Percentiles rank a stretch among this genome's conserved stretches.
phyloP scores from a whole-genome alignment of 2,113 vertebrate species.

The Ctenomys sociabilis region DNA sequence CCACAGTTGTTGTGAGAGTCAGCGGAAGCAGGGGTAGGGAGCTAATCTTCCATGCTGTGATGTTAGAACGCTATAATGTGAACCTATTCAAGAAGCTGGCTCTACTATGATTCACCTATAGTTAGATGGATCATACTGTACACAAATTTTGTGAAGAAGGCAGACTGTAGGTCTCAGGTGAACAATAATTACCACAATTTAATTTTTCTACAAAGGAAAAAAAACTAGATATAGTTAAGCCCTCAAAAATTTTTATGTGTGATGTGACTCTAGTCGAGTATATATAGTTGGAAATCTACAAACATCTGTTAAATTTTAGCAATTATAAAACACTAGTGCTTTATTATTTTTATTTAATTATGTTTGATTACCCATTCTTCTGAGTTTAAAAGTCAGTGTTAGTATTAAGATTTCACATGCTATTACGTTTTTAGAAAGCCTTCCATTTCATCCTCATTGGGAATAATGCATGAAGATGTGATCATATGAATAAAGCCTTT shows the following conservation, averaged over 20 bases:
- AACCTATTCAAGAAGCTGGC: neutral
- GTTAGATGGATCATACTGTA: neutral
- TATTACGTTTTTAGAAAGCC: neutral
- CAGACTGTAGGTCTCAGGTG: neutral
- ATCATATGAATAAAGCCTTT: neutral
- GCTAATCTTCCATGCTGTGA: neutral
- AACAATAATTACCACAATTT: neutral
- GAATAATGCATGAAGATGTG: neutral
- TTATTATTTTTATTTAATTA: neutral
- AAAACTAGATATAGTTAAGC: neutral
- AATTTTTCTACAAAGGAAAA: neutral
- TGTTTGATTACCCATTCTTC: neutral
- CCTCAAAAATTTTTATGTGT: neutral
- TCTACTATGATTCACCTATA: neutral
- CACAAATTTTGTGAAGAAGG: neutral
- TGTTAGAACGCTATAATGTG: neutral
- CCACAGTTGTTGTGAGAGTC: rapidly evolving
- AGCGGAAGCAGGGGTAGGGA: neutral
- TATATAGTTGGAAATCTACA: neutral
- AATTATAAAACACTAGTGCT: neutral
- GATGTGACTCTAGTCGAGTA: neutral
- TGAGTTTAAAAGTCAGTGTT: neutral
- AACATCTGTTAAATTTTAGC: neutral
- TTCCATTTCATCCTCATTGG: neutral
- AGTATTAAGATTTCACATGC: neutral